Evolutionary conservation across 2,888 invertebrate species (phyloP), one percentile per base, ranked within the genome.

Genomic region (Brenthis daphne): DNA sequence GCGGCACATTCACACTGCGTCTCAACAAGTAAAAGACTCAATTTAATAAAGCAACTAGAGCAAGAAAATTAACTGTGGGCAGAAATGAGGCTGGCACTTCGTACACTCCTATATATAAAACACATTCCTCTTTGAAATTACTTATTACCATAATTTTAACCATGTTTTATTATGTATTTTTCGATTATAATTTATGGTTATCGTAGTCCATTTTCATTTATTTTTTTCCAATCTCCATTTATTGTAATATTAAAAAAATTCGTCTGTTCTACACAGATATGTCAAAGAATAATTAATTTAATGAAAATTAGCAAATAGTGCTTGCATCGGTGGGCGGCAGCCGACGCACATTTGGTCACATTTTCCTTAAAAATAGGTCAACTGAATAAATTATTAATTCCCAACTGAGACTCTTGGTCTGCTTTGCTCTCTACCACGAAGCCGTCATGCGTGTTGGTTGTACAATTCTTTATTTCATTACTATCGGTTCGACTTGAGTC

Each of bases 1-100:
- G 57, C 60, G 53, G 48, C 54, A 33, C 68, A n/a, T 56, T 69
- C 63, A 63, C 66, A 64, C 57, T 55, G 37, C 51, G 55, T 60
- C 53, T 60, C 54, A 56, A 69, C 70, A 57, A 67, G 63, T 57
- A 29, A 12, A 29, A 13, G 33, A 57, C 47, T 47, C 43, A 16
- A 43, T 20, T 47, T 57, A 29, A 47, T 56, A 47, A 14, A 6
- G 54, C n/a, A 50, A 61, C 33, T 58, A 24, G 58, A 58, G 58
- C 58, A 24, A 58, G 48, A 11, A 48, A 58, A 58, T 48, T 24
- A 24, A 47, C 14, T 20, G 47, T 48, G 20, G 24, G 16, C 13
- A 16, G 57, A 16, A 13, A 43, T 48, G 24, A 48, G 29, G 13
- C 14, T 8, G 57, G 6, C 57, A 14, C 43, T 47, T 47, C 2